A percentile compares a stretch with the other conserved stretches of the same genome.
Conservation (phyloP, 2,797 vertebrate genomes). For the Enteromius afrohamiltoni region DNA sequence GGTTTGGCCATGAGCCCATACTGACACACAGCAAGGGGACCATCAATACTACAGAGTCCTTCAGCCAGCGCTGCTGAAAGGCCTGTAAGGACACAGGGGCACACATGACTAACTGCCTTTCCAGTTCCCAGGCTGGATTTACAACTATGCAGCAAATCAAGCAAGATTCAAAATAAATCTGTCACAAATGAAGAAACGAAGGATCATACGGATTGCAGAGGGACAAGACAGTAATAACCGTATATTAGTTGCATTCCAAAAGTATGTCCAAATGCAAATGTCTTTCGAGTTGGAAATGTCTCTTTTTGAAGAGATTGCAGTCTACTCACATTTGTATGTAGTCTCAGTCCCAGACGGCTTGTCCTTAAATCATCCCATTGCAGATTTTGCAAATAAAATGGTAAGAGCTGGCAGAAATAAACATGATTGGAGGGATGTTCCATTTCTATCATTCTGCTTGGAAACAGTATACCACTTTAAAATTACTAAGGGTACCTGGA, state of each 20-base stretch:
- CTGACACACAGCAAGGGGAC: slow-evolving; percentile 43
- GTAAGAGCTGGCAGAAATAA: not conserved
- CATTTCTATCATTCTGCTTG: not conserved
- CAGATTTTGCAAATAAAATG: not conserved
- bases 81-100: slow-evolving; percentile 38
- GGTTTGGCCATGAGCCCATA: slow-evolving; percentile 17
- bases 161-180: slow-evolving; percentile 57
- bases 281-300: slow-evolving; percentile 20
- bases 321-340: slow-evolving; percentile 13
- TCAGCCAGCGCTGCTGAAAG: slow-evolving; percentile 41
- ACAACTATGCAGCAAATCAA: slow-evolving; percentile 51
- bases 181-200: slow-evolving; percentile 53
- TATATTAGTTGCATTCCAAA: slow-evolving; percentile 43
- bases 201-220: slow-evolving; percentile 49
- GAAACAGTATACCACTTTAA: not conserved
- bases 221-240: slow-evolving; percentile 40
- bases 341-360: not conserved
- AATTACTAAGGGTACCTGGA: not conserved
- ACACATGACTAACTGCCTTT: slow-evolving; percentile 50
- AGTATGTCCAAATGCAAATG: slow-evolving; percentile 12
- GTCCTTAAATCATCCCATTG: not conserved
- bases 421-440: not conserved
- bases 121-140: slow-evolving; percentile 57
- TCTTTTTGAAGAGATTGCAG: slow-evolving; percentile 29
- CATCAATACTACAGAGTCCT: slow-evolving; percentile 40